Percentiles rank a stretch among this genome's conserved stretches.
Evolutionary conservation across 2,113 vertebrate genomes (phyloP).

Genomic region (Myotis davidii): DNA sequence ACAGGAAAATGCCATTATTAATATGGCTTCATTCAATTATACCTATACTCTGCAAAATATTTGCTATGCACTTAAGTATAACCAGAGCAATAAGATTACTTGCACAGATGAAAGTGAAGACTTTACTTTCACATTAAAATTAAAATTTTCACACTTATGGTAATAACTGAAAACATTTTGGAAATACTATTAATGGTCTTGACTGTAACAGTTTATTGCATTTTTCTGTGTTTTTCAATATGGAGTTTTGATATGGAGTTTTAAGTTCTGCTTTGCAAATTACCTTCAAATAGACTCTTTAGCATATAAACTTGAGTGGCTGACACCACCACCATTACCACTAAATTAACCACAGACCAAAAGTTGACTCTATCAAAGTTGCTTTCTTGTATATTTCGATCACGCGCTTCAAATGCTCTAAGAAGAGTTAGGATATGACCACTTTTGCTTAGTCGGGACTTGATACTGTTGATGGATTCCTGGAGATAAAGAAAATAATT

Average conservation of each 20-base stretch:
- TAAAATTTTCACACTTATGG: constrained; percentile 38
- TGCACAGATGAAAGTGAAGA: constrained; percentile 67
- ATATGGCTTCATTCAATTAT: constrained; percentile 52
- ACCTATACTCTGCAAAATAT: constrained; percentile 42
- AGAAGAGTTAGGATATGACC: constrained; percentile 95
- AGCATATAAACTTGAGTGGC: constrained; percentile 95
- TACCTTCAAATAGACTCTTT: constrained; percentile 96
- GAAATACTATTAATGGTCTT: constrained; percentile 57
- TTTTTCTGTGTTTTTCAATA: constrained; percentile 33
- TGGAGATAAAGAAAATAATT: constrained; percentile 81
- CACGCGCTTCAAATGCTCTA: constrained; percentile 96
- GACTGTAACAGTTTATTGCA: constrained; percentile 67
- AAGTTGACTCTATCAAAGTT: constrained; percentile 96
- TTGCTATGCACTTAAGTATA: constrained; percentile 60
- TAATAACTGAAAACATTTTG: constrained; percentile 68
- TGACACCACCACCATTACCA: constrained; percentile 93
- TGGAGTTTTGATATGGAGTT: constrained; percentile 39
- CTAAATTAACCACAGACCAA: constrained; percentile 94
- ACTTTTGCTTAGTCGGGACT: constrained; percentile 94
- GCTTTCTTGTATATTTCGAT: constrained; percentile 97
- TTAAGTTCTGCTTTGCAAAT: constrained; percentile 94
- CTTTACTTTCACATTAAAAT: constrained; percentile 55
- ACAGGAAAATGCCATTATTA: constrained; percentile 43
- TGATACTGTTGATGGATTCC: constrained; percentile 97
- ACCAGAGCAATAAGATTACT: constrained; percentile 53